Percentiles rank a stretch among this genome's conserved stretches.
These are phyloP conservation scores for Thymelicus sylvestris DNA, from an alignment of 2,888 invertebrate species.

Conservation along the genomic window DNA sequence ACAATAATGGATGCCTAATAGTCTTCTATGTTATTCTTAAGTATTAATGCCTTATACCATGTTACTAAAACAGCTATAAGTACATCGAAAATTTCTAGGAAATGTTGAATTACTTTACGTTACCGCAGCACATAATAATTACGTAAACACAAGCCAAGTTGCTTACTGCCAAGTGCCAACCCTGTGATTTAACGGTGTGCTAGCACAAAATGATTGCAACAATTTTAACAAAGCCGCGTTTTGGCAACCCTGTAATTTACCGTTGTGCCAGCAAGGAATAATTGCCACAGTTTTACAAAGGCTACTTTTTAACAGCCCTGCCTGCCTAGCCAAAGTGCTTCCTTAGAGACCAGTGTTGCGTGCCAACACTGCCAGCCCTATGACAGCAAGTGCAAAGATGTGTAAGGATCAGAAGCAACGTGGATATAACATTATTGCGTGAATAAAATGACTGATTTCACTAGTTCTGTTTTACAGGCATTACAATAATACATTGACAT, in stretches of 20 bases:
- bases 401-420: not conserved
- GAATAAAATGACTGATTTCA: no score
- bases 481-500: no score
- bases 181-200: slow-evolving; percentile 3
- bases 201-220: slow-evolving; percentile 7
- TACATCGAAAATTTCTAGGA: not conserved
- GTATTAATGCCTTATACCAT: not conserved
- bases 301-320: not conserved
- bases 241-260: slow-evolving; percentile 13
- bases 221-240: slow-evolving; percentile 8
- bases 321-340: not conserved
- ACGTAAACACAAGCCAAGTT: not conserved
- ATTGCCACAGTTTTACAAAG: slow-evolving; percentile 4
- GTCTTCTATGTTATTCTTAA: not conserved
- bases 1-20: slow-evolving; percentile 9
- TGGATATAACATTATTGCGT: no score
- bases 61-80: not conserved
- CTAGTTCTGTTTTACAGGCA: no score
- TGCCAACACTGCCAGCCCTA: not conserved
- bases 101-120: not conserved
- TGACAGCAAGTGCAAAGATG: not conserved
- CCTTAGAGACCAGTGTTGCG: not conserved
- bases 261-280: slow-evolving; percentile 8
- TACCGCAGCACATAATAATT: not conserved
- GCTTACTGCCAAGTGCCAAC: slow-evolving; percentile 3